Evolutionary conservation across 37 sponge, comb jelly and placozoan species (phyloP).

Genomic region (Aplysina aerophoba): DNA sequence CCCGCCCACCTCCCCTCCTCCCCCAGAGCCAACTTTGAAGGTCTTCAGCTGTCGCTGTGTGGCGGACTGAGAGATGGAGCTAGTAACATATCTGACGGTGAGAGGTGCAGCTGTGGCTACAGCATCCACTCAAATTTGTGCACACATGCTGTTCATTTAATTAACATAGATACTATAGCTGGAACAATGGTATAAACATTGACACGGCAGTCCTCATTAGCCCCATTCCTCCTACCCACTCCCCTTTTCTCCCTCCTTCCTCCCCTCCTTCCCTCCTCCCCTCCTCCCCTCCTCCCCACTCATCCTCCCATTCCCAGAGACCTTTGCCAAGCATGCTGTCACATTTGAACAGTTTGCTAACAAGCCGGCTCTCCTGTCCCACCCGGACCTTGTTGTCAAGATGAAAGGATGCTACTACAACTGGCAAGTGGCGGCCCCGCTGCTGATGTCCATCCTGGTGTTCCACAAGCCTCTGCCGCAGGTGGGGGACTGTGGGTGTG

Average conservation of each 20-base stretch:
- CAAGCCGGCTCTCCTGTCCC: conserved; percentile 37
- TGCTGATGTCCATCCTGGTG: conserved; percentile 77
- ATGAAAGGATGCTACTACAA: conserved; percentile 75
- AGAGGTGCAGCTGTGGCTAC: background rate
- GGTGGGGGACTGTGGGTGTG: conserved; percentile 29
- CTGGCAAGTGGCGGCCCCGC: conserved; percentile 81
- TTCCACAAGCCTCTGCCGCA: conserved; percentile 72
- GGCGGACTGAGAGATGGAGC: conserved; percentile 54
- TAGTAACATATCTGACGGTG: conserved; percentile 42
- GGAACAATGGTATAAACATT: too few species aligned
- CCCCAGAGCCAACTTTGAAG: conserved; percentile 5
- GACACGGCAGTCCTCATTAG: too few species aligned
- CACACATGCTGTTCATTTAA: too few species aligned
- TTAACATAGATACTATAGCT: too few species aligned
- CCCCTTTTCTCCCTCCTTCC: too few species aligned
- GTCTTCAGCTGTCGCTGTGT: conserved; percentile 73
- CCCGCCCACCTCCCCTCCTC: background rate
- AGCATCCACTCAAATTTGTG: background rate
- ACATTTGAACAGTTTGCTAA: conserved; percentile 63
- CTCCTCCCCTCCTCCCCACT: background rate
- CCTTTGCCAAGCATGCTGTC: conserved; percentile 54
- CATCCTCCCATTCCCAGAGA: conserved; percentile 30
- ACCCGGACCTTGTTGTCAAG: conserved; percentile 76
- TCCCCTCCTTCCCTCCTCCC: too few species aligned
- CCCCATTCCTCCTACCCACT: background rate